phyloP scores from a whole-genome alignment of 1,140 invertebrate genomes.

The Whitmania pigra region DNA sequence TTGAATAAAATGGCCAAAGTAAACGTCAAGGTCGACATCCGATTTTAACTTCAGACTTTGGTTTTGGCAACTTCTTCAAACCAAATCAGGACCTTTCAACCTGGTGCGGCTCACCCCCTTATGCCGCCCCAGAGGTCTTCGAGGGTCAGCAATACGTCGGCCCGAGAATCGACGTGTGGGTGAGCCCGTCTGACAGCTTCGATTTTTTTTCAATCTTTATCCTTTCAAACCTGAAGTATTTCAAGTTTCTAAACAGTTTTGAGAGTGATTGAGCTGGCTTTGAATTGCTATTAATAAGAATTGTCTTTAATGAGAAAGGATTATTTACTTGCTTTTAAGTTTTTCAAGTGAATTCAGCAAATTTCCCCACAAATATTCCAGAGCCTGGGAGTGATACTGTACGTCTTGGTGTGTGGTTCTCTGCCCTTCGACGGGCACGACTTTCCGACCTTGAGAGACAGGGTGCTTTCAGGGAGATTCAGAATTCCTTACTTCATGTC shows the following conservation, averaged over 20 bases:
- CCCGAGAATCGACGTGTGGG: constrained; percentile 92
- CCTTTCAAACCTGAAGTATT: not conserved
- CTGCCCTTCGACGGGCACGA: constrained; percentile 88
- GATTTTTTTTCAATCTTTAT: not conserved
- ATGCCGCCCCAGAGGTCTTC: constrained; percentile 92
- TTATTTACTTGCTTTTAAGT: too few relatives aligned
- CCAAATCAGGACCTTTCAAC: constrained; percentile 68
- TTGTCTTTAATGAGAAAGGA: too few relatives aligned
- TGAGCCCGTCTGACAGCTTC: constrained; percentile 34
- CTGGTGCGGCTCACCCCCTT: constrained; percentile 91
- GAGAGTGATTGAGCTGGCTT: not conserved
- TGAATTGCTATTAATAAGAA: too few relatives aligned
- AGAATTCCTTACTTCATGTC: constrained; percentile 96
- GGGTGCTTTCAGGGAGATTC: constrained; percentile 81
- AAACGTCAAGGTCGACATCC: not conserved
- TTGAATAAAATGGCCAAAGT: too few relatives aligned
- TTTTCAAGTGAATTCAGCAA: too few relatives aligned
- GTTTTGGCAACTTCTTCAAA: constrained; percentile 85
- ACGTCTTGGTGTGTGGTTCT: constrained; percentile 89
- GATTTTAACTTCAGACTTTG: constrained; percentile 60
- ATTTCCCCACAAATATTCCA: constrained; percentile 43
- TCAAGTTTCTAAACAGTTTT: not conserved
- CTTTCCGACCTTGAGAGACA: constrained; percentile 67
- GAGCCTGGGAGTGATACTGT: constrained; percentile 89
- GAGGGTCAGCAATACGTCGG: constrained; percentile 84